Evolutionary conservation across 2,113 vertebrate species (phyloP).

Genomic region (Prunella fulvescens): DNA sequence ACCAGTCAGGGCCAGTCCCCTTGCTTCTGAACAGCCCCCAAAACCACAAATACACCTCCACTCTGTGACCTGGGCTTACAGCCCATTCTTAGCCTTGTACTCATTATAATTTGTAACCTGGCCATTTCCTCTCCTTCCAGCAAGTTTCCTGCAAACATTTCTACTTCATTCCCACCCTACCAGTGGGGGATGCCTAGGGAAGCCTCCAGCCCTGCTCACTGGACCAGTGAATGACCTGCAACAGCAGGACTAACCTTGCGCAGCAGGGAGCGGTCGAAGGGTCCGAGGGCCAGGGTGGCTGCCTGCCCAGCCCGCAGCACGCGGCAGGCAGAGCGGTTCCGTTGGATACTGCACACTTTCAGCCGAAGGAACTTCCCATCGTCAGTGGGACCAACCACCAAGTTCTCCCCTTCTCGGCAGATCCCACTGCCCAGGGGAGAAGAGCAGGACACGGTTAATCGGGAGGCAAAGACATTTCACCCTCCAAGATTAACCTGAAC

Average conservation of each 20-base stretch:
- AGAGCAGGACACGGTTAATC: slow-evolving; percentile 29
- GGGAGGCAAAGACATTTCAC: neutral
- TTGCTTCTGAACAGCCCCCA: neutral
- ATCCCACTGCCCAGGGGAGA: slow-evolving; percentile 81
- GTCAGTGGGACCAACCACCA: slow-evolving; percentile 93
- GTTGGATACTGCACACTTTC: slow-evolving; percentile 93
- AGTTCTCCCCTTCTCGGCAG: slow-evolving; percentile 92
- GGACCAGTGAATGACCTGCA: neutral
- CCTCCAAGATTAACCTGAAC: neutral
- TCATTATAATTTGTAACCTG: neutral
- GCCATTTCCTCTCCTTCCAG: neutral
- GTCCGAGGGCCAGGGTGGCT: slow-evolving; percentile 89
- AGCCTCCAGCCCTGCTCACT: neutral
- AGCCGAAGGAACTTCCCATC: slow-evolving; percentile 87
- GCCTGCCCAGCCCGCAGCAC: slow-evolving; percentile 95
- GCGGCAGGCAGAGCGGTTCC: slow-evolving; percentile 92
- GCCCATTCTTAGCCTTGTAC: neutral
- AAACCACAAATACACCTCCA: neutral
- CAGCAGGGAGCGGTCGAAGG: slow-evolving; percentile 90
- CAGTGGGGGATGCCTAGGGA: neutral
- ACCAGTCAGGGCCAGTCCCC: neutral
- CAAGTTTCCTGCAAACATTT: neutral
- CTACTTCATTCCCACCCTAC: neutral
- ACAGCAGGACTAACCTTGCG: slow-evolving; percentile 83
- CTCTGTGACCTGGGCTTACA: neutral